Percentiles rank a stretch among this genome's conserved stretches.
Evolutionary conservation across 2,113 vertebrate species (phyloP).

Genomic region (Scortum barcoo): DNA sequence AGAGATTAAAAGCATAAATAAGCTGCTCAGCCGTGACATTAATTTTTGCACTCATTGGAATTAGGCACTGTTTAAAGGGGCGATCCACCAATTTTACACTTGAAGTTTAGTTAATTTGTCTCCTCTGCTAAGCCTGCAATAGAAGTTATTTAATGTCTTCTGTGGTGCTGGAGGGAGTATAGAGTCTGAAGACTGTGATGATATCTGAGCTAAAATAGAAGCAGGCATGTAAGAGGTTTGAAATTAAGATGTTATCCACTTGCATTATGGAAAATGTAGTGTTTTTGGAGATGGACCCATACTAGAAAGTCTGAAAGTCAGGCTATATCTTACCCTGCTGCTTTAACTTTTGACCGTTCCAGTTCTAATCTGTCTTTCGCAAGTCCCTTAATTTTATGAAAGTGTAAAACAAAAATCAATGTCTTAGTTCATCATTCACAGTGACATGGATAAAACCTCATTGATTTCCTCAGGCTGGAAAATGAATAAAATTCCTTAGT

Average conservation of each 20-base stretch:
- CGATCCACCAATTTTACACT: neutral
- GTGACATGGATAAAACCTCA: conserved; percentile 10
- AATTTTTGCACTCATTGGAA: neutral
- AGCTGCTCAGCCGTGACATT: neutral
- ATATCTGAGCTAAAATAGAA: neutral
- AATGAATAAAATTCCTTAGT: conserved; percentile 1
- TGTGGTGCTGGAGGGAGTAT: neutral
- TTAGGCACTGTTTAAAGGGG: neutral
- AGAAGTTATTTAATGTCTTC: neutral
- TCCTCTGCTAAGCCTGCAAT: neutral
- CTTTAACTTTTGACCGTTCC: neutral
- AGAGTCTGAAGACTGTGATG: neutral
- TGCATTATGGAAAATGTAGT: neutral
- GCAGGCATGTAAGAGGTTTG: neutral
- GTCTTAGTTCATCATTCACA: conserved; percentile 32
- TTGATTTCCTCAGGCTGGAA: neutral
- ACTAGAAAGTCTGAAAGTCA: neutral
- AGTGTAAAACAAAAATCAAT: conserved; percentile 17
- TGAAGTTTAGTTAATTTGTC: neutral
- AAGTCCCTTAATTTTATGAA: conserved; percentile 7
- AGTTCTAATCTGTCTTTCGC: neutral
- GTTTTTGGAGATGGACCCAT: neutral
- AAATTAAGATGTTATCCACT: neutral
- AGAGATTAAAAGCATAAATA: conserved; percentile 8
- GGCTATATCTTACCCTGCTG: neutral